Percentiles rank a stretch among this genome's conserved stretches.
These are phyloP conservation scores for Phasianus colchicus DNA, from an alignment of 2,113 vertebrate genomes.

Conservation along the genomic window DNA sequence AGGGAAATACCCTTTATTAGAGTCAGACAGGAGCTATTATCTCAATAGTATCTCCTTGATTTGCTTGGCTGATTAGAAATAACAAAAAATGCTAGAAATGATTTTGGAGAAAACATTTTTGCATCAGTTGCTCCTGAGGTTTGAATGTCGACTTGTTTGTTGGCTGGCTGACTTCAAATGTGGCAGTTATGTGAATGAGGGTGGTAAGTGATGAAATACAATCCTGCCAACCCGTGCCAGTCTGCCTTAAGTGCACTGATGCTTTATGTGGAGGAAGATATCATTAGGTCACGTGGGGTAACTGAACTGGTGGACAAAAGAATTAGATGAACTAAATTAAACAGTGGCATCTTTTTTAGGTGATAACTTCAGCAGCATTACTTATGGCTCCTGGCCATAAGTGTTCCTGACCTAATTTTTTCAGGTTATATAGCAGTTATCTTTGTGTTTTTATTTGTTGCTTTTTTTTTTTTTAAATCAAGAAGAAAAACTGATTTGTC, in stretches of 20 bases:
- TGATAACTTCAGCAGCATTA: not conserved
- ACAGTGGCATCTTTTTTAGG: rapidly evolving
- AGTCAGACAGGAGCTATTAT: not conserved
- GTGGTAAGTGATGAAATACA: not conserved
- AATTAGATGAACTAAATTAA: not conserved
- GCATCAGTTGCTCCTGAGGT: not conserved
- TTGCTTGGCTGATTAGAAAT: not conserved
- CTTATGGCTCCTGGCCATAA: not conserved
- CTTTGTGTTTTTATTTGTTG: not conserved
- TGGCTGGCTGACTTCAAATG: not conserved
- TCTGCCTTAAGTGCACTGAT: not conserved
- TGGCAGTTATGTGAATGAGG: not conserved
- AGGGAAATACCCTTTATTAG: not conserved
- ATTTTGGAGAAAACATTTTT: not conserved
- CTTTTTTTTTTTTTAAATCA: not conserved
- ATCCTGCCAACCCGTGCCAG: not conserved
- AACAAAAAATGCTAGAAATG: not conserved
- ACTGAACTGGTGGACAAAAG: not conserved
- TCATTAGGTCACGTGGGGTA: not conserved
- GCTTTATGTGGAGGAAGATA: not conserved
- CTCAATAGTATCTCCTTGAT: not conserved
- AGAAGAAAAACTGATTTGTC: not conserved
- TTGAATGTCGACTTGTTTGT: not conserved
- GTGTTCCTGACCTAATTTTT: not conserved
- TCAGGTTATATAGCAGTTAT: not conserved